Conservation (phyloP, 2,113 vertebrate species). For the Notiomystis cincta region DNA sequence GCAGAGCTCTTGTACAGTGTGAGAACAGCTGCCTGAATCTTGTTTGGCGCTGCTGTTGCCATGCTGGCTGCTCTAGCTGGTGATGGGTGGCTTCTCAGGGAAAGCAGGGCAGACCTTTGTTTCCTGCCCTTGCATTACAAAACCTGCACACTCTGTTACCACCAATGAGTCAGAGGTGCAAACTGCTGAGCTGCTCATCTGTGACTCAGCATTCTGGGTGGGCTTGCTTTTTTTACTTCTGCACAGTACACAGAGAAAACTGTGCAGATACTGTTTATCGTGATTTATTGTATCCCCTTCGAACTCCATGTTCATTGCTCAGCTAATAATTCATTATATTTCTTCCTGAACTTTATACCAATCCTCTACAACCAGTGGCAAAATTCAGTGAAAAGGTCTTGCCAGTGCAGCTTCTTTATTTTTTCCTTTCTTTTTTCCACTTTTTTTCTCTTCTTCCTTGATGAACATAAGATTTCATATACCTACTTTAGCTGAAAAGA, state of each 20-base stretch:
- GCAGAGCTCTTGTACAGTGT: too few species aligned
- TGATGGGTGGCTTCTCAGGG: neutral
- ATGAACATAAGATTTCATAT: neutral
- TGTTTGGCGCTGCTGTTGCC: neutral
- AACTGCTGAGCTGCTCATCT: neutral
- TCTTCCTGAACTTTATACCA: neutral
- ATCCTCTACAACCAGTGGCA: neutral
- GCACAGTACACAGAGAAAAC: neutral
- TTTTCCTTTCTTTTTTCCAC: neutral
- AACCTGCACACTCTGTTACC: neutral
- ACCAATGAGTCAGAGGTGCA: neutral
- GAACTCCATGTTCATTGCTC: neutral
- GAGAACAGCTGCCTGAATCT: neutral
- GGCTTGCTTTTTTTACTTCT: neutral
- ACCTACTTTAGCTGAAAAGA: neutral
- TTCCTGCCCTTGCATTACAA: neutral
- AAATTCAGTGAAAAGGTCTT: neutral
- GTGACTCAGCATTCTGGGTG: neutral
- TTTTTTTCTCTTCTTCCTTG: neutral
- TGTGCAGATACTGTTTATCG: neutral
- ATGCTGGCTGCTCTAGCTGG: neutral
- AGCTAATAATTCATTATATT: neutral
- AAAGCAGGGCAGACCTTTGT: neutral
- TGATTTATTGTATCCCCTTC: neutral
- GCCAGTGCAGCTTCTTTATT: neutral